phyloP scores from a whole-genome alignment of 2,797 vertebrate species.

The Aratinga solstitialis region DNA sequence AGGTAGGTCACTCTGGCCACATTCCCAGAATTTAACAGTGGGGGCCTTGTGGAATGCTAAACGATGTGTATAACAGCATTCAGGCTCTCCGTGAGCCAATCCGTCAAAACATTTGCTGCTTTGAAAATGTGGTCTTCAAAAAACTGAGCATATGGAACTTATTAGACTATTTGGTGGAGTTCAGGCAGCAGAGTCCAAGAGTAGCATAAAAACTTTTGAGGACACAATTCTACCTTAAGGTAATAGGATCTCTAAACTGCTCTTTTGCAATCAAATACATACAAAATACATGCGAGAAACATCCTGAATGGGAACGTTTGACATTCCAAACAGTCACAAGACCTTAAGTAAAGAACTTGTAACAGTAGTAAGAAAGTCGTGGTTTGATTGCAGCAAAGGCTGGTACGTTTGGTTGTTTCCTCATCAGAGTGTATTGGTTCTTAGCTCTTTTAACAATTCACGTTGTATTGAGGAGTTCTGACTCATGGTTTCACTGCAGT shows the following conservation, averaged over 20 bases:
- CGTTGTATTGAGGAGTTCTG: not conserved
- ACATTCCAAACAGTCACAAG: constrained; percentile 39
- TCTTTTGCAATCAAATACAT: constrained; percentile 57
- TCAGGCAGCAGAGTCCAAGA: constrained; percentile 75
- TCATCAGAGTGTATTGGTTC: not conserved
- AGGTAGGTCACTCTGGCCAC: constrained; percentile 83
- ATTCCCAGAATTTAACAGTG: constrained; percentile 88
- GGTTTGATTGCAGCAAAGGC: not conserved
- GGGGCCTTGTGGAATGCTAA: constrained; percentile 88
- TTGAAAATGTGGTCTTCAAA: constrained; percentile 82
- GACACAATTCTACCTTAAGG: constrained; percentile 69
- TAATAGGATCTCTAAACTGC: constrained; percentile 59
- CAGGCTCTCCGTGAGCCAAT: constrained; percentile 77
- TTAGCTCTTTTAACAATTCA: not conserved
- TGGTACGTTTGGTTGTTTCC: not conserved
- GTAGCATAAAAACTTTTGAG: constrained; percentile 75
- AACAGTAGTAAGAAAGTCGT: not conserved
- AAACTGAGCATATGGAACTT: constrained; percentile 87
- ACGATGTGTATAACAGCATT: constrained; percentile 84
- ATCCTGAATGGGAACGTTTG: constrained; percentile 7
- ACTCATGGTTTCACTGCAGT: not conserved
- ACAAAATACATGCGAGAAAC: constrained; percentile 49
- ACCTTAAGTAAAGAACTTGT: constrained; percentile 9
- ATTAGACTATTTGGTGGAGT: constrained; percentile 81
- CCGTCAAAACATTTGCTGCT: constrained; percentile 84